These are phyloP conservation scores for Kryptolebias ocellatus DNA, from an alignment of 2,797 vertebrate genomes.

Conservation along the genomic window DNA sequence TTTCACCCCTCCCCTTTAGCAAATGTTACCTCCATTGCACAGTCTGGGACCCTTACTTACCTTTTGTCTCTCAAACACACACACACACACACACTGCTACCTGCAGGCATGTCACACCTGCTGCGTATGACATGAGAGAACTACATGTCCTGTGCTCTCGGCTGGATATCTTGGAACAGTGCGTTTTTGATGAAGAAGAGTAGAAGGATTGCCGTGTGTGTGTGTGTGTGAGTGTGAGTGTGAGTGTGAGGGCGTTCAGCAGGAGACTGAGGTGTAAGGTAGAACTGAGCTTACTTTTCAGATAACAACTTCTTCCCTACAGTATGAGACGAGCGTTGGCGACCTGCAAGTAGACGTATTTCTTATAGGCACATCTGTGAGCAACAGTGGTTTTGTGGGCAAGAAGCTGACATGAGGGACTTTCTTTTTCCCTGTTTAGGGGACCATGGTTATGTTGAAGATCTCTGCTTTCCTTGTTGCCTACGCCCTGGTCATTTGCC, in stretches of 20 bases:
- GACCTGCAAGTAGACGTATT: not conserved
- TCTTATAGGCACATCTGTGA: conserved; percentile 8
- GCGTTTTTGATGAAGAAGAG: conserved; percentile 21
- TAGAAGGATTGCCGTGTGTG: not conserved
- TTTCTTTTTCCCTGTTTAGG: conserved; percentile 69
- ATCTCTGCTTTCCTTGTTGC: conserved; percentile 90
- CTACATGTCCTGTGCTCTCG: conserved; percentile 51
- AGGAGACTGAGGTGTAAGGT: conserved; percentile 12
- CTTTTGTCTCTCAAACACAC: conserved; percentile 15
- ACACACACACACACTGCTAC: conserved; percentile 20
- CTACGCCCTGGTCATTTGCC: conserved; percentile 92
- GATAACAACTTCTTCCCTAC: conserved; percentile 7
- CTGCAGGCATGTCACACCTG: conserved; percentile 33
- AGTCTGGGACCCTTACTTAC: conserved; percentile 39
- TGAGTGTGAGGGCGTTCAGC: conserved; percentile 36
- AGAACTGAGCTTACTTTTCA: conserved; percentile 15
- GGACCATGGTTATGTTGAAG: conserved; percentile 92
- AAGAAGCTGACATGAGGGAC: conserved; percentile 35
- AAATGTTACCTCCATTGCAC: conserved; percentile 43
- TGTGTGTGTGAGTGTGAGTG: too few species aligned
- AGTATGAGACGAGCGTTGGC: not conserved
- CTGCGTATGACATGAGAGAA: conserved; percentile 38
- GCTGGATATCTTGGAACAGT: conserved; percentile 46
- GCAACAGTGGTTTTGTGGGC: not conserved
- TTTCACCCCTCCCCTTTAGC: conserved; percentile 56